Base-by-base conservation (phyloP, 1,140 invertebrate genomes). In the Galendromus occidentalis region DNA sequence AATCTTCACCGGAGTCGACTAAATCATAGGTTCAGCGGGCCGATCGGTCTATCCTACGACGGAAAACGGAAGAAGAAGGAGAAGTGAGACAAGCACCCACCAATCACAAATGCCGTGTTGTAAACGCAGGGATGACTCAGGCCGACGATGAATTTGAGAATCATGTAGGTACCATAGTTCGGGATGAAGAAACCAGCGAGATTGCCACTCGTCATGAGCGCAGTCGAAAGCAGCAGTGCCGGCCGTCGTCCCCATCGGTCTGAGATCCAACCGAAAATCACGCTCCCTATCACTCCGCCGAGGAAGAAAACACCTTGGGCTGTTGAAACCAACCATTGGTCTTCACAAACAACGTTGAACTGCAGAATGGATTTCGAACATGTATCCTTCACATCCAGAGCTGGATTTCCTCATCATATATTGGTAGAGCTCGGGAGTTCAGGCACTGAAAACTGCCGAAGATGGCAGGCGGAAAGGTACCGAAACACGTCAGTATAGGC, bases 61-160 rank as follows among this genome's bases (percentile, higher is more conserved):
- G n/a, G n/a, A n/a, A n/a, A n/a, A 39, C 33, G 4, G 33, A 39
- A 6, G 4, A 9, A 39, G 33, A 39, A 39, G n/a, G n/a, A 39
- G 33, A 39, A 39, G 33, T 39, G 33, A 6, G 33, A 39, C 33
- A 39, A 39, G 33, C 4, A 78, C 14, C 84, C 78, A 69, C 87
- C 78, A 69, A 84, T 85, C 1, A 80, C 75, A 0, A 86, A 83
- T 86, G 88, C 91, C 47, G 80, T 81, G 83, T 84, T 86, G 74
- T 88, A 91, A 73, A 85, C 80, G 9, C 67, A 65, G 7, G 73
- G 67, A 66, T 75, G 75, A 9, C 71, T 64, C 14, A 73, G 68
- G 22, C 70, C 70, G 18, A 72, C 69, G 1, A 71, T 29, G 1
- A 74, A 66, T 42, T 68, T 64, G 59, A 72, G 66, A 18, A 44